Conservation (phyloP, 2,113 vertebrate genomes). For the Erpornis zantholeuca region DNA sequence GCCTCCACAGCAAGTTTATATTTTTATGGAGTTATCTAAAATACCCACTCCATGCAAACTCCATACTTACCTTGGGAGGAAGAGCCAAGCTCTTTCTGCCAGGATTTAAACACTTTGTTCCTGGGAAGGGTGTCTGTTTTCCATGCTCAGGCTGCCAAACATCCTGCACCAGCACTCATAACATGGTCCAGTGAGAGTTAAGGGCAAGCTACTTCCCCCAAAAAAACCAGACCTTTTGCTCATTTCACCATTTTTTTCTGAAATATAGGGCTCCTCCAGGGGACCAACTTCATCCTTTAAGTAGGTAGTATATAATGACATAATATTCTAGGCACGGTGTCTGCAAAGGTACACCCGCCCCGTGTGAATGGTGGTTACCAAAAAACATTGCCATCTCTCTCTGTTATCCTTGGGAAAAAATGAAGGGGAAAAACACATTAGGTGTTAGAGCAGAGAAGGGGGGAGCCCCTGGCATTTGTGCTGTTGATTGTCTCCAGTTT, state of each 20-base stretch:
- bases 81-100: background rate
- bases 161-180: background rate
- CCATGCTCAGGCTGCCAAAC: background rate
- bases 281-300: background rate
- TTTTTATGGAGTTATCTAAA: background rate
- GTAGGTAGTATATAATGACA: background rate
- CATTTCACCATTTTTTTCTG: constrained; percentile 5
- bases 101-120: background rate
- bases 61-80: background rate
- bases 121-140: background rate
- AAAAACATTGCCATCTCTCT: background rate
- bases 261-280: background rate
- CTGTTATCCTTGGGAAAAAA: background rate
- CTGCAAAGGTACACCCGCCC: background rate
- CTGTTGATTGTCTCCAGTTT: background rate
- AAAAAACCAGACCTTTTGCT: background rate
- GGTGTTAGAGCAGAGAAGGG: background rate
- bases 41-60: background rate
- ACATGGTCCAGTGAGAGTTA: background rate
- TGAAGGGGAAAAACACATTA: background rate
- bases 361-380: background rate
- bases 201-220: background rate
- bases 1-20: background rate
- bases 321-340: background rate
- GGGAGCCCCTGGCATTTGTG: background rate